Base-by-base conservation (phyloP, 2,113 vertebrate species). In the Panthera uncia region DNA sequence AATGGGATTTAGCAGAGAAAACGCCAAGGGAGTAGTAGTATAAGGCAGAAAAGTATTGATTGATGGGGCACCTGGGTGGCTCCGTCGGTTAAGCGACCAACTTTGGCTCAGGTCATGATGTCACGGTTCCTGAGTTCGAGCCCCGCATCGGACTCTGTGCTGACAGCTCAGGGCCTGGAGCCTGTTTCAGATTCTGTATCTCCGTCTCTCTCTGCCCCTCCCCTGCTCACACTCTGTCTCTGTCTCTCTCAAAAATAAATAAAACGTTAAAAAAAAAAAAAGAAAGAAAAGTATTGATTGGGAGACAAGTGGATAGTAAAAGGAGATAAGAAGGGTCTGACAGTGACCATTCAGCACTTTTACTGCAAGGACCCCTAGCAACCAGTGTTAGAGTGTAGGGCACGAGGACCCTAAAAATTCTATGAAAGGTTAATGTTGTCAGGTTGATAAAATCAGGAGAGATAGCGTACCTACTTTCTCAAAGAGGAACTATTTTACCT, bases 1-100 rank as follows among this genome's bases (percentile, higher is more conserved):
- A 55, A 41, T 48, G 41, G 50, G 19, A 89, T 71, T 65, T 81
- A 71, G 16, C 45, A 95, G 91, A 45, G 10, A 93, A 94, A 18
- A 8, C 48, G 3, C 23, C 41, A 74, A 87, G 36, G 33, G 57
- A 91, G 11, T 36, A 36, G 13, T 33, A 36, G 23, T 79, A 21
- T 10, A 57, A 86, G 45, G 41, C 50, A 69, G 31, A 82, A 57
- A 74, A 50, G 33, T 74, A 89, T 23, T 96, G 48, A 95, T 21
- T 84, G 57, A 45, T 45, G 45, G 8, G 45, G 45, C 8, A 45
- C 45, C 45, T 45, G 45, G 45, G 45, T 45, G 45, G 45, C 45
- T 45, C 8, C 1, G 45, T 45, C 45, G 7, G 45, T 45, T 45
- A 45, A 45, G 45, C 45, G 7, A 45, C 45, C 45, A 45, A 45